Percentiles rank a stretch among this genome's conserved stretches.
Conservation (phyloP, 2,888 invertebrate genomes). For the Standfussiana lucernea region DNA sequence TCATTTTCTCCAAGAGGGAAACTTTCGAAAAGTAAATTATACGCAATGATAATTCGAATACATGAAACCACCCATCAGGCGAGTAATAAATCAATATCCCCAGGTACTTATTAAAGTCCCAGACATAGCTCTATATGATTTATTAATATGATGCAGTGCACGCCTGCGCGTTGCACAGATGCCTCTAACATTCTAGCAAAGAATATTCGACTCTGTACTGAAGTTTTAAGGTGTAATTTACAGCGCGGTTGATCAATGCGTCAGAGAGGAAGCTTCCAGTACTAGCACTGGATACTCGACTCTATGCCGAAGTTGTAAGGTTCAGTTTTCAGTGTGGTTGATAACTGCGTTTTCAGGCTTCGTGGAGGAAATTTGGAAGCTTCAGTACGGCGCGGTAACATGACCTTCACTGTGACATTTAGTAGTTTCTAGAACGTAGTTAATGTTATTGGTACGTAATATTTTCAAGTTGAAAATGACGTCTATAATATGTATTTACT, state of each 20-base stretch:
- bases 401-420: constrained; percentile 15
- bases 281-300: neutral
- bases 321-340: neutral
- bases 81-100: constrained; percentile 33
- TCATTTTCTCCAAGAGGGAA: neutral
- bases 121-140: constrained; percentile 13
- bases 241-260: neutral
- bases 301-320: neutral
- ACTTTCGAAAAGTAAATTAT: neutral
- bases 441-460: neutral
- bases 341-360: neutral
- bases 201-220: neutral
- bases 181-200: constrained; percentile 20
- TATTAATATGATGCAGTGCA: constrained; percentile 25
- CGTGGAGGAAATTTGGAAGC: neutral
- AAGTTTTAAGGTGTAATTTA: neutral
- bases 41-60: neutral
- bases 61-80: neutral
- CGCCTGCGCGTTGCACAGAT: constrained; percentile 49
- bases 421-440: neutral
- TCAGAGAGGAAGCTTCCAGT: constrained; percentile 1
- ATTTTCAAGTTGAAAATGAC: neutral
- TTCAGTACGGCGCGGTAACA: neutral
- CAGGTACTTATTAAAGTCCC: neutral
- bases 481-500: no score